Conservation (phyloP, 2,797 vertebrate genomes). For the Labeo calbasu region DNA sequence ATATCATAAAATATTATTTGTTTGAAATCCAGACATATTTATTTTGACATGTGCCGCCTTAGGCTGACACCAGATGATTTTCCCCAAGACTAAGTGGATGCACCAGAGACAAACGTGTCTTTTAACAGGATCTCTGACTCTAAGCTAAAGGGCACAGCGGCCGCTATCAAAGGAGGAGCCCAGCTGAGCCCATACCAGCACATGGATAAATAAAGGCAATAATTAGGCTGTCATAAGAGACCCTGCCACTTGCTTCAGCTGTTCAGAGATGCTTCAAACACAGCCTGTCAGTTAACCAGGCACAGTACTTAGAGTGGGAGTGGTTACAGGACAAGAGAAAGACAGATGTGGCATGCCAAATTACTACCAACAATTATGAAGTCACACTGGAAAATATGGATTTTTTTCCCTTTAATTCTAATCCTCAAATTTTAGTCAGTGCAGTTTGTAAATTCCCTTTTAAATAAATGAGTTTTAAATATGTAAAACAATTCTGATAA, state of each 20-base stretch:
- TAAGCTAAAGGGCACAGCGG: slow-evolving; percentile 13
- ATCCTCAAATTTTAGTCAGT: background rate
- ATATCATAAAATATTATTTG: too few relatives aligned
- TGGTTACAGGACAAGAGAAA: slow-evolving; percentile 2
- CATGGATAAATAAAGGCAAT: slow-evolving; percentile 62
- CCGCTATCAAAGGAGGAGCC: slow-evolving; percentile 38
- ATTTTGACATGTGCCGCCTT: background rate
- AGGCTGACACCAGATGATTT: background rate
- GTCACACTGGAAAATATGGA: background rate
- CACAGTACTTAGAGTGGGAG: slow-evolving; percentile 15
- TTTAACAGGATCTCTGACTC: slow-evolving; percentile 42
- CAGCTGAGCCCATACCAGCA: slow-evolving; percentile 48
- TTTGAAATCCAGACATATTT: too few relatives aligned
- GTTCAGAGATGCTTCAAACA: slow-evolving; percentile 55
- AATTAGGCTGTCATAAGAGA: slow-evolving; percentile 61
- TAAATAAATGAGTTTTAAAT: background rate
- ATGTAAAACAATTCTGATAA: background rate
- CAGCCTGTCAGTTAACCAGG: slow-evolving; percentile 53
- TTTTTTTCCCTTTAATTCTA: background rate
- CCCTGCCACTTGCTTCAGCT: slow-evolving; percentile 39
- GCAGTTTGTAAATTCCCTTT: background rate
- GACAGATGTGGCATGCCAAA: slow-evolving; percentile 23
- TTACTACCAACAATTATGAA: slow-evolving; percentile 15
- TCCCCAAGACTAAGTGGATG: background rate
- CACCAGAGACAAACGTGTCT: background rate